These are phyloP conservation scores for Amaurobius ferox DNA, from an alignment of 2,888 invertebrate species.

Conservation along the genomic window DNA sequence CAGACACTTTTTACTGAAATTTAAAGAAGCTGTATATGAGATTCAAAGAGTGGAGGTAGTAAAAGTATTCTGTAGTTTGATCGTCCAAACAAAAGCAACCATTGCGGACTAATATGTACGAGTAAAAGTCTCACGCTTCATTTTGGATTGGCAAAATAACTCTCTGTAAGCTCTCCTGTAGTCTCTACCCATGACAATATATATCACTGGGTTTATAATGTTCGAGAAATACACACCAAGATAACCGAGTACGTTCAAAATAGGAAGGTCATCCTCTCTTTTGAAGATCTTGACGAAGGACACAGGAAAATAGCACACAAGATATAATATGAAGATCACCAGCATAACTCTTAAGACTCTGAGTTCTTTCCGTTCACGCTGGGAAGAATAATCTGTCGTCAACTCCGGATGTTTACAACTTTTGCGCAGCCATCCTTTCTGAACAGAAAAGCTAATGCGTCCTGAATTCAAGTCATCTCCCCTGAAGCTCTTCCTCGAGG, in stretches of 20 bases:
- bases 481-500: neutral
- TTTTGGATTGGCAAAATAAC: constrained; percentile 22
- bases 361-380: constrained; percentile 30
- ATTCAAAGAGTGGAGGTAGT: too few species aligned
- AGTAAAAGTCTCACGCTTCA: too few species aligned
- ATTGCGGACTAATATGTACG: too few species aligned
- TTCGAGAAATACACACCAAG: constrained; percentile 90
- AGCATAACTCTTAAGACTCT: constrained; percentile 84
- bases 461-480: neutral
- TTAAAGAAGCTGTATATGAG: too few species aligned
- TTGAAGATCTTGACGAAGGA: constrained; percentile 93
- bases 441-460: neutral
- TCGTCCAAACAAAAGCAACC: too few species aligned
- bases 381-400: neutral
- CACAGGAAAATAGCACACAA: constrained; percentile 92
- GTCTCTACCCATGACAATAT: constrained; percentile 94
- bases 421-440: constrained; percentile 16
- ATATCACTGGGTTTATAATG: constrained; percentile 94
- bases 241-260: constrained; percentile 84
- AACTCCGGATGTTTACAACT: constrained; percentile 34
- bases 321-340: constrained; percentile 92
- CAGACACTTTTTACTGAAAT: too few species aligned
- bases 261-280: constrained; percentile 83
- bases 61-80: too few species aligned
- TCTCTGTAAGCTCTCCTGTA: constrained; percentile 88